Conservation (phyloP, 2,888 invertebrate species). For the Thelaira solivaga region DNA sequence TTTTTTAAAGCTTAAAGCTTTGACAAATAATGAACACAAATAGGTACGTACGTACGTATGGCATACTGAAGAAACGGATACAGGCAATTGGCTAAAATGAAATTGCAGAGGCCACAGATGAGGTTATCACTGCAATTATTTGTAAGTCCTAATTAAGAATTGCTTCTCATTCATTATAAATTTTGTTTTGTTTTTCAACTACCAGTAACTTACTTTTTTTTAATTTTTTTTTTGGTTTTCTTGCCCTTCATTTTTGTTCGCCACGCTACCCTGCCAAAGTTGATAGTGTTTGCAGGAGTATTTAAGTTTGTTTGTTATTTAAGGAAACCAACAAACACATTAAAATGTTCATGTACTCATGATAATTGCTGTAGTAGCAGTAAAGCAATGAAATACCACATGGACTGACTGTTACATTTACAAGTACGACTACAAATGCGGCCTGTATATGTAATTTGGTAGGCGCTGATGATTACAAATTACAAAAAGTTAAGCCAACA, state of each 20-base stretch:
- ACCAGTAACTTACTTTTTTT: constrained; percentile 28
- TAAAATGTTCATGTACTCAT: constrained; percentile 36
- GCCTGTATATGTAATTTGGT: neutral
- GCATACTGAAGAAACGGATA: constrained; percentile 15
- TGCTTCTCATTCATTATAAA: constrained; percentile 60
- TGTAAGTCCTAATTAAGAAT: constrained; percentile 63
- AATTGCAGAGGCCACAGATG: constrained; percentile 51
- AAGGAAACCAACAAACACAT: constrained; percentile 42
- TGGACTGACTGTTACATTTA: neutral
- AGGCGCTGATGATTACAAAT: constrained; percentile 30
- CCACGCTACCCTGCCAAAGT: too few relatives aligned
- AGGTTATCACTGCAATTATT: constrained; percentile 56
- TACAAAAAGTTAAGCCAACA: constrained; percentile 35
- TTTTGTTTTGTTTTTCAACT: constrained; percentile 1
- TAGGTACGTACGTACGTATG: neutral
- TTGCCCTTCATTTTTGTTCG: neutral
- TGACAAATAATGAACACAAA: too few relatives aligned
- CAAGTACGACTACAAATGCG: neutral
- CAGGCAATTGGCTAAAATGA: constrained; percentile 37
- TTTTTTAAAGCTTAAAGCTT: too few relatives aligned
- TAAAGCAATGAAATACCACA: constrained; percentile 3
- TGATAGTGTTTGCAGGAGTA: neutral
- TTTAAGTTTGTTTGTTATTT: constrained; percentile 15
- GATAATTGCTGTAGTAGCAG: constrained; percentile 4
- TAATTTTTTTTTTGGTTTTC: constrained; percentile 15